phyloP scores from a whole-genome alignment of 2,113 vertebrate species.

The Platanista minor region DNA sequence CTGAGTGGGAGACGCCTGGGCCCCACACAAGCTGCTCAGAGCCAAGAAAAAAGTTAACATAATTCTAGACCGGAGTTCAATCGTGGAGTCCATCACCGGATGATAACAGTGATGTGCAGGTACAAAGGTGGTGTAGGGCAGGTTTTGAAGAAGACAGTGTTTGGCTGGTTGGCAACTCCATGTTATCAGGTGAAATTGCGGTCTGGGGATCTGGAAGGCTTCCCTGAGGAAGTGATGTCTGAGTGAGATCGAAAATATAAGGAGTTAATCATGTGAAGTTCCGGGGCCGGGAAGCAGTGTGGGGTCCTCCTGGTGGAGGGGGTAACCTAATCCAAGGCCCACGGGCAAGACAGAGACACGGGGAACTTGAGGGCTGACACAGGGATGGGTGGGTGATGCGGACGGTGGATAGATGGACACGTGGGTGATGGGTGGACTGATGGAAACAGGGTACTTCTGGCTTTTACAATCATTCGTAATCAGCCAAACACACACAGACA shows the following conservation, averaged over 20 bases:
- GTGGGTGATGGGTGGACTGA: background rate
- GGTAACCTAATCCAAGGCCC: background rate
- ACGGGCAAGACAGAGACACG: rapidly evolving
- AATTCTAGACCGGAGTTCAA: rapidly evolving
- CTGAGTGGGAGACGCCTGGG: background rate
- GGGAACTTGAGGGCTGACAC: rapidly evolving
- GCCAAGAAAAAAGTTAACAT: background rate
- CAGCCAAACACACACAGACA: background rate
- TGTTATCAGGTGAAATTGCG: too few species aligned
- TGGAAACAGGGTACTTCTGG: rapidly evolving
- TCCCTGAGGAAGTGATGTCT: background rate
- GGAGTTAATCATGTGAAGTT: too few species aligned
- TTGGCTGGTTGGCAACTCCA: background rate
- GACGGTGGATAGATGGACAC: background rate
- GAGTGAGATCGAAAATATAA: background rate
- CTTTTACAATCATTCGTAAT: rapidly evolving
- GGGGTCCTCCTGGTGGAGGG: background rate
- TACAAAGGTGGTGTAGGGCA: rapidly evolving
- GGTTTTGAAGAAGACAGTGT: background rate
- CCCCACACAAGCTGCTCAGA: rapidly evolving
- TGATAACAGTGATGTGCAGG: rapidly evolving
- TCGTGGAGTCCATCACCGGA: background rate
- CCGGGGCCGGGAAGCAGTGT: rapidly evolving
- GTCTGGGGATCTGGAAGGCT: background rate
- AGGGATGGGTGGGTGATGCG: background rate